Evolutionary conservation across 2,888 invertebrate species (phyloP).

Genomic region (Schrankia costaestrigalis): DNA sequence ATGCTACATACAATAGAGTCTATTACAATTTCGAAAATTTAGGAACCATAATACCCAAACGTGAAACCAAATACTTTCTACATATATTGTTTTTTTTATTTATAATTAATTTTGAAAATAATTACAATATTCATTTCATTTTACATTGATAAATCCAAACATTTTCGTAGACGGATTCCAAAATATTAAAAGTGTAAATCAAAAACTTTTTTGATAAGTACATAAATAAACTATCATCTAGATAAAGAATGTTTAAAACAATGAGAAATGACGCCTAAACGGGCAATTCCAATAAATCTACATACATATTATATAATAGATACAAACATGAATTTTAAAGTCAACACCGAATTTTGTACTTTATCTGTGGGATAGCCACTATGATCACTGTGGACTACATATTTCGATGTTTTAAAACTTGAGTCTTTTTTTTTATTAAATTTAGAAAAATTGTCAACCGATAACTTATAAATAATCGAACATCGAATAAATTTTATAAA

Average conservation of each 20-base stretch:
- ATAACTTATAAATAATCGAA: conserved; percentile 64
- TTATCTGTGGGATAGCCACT: conserved; percentile 71
- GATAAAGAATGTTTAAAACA: conserved; percentile 61
- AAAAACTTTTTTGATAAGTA: conserved; percentile 56
- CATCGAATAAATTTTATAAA: conserved; percentile 44
- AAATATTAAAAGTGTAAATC: conserved; percentile 68
- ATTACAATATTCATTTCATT: conserved; percentile 65
- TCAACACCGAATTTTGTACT: conserved; percentile 81
- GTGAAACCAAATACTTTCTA: conserved; percentile 75
- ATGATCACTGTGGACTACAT: conserved; percentile 76
- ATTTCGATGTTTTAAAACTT: conserved; percentile 78
- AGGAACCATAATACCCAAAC: conserved; percentile 81
- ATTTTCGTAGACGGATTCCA: conserved; percentile 76
- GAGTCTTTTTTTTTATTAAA: conserved; percentile 68
- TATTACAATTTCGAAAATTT: conserved; percentile 81
- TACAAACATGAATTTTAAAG: conserved; percentile 72
- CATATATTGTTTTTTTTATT: conserved; percentile 63
- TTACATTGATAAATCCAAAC: conserved; percentile 70
- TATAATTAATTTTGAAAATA: conserved; percentile 78
- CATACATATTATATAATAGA: conserved; percentile 60
- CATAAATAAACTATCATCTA: conserved; percentile 71
- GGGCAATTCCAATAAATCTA: conserved; percentile 71
- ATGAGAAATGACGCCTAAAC: conserved; percentile 66
- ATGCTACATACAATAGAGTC: conserved; percentile 78
- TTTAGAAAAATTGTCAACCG: conserved; percentile 77